A percentile compares a stretch with the other conserved stretches of the same genome.
These are phyloP conservation scores for Melanostoma scalare DNA, from an alignment of 2,888 invertebrate species.

Conservation along the genomic window DNA sequence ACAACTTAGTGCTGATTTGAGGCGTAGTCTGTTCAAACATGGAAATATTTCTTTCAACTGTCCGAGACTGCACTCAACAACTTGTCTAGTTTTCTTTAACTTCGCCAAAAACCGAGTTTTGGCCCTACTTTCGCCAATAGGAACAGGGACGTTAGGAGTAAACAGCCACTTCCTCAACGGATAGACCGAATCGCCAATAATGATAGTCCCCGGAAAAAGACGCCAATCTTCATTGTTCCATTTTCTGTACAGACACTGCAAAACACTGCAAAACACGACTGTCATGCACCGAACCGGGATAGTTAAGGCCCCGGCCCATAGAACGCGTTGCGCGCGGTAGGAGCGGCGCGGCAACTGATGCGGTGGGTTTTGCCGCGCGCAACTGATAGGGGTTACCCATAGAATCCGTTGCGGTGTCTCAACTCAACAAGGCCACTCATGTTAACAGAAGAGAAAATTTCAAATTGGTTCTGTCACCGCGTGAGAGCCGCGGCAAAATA, in stretches of 20 bases:
- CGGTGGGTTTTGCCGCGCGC: no score
- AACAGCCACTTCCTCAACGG: constrained; percentile 1
- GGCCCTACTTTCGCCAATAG: not conserved
- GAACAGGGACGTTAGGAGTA: constrained; percentile 1
- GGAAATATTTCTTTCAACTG: constrained; percentile 13
- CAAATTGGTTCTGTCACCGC: no score
- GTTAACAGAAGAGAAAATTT: no score
- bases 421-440: no score
- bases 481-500: no score
- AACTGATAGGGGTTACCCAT: no score
- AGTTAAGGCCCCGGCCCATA: no score
- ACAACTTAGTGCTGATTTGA: constrained; percentile 10
- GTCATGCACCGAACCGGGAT: constrained; percentile 12
- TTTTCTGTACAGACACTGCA: constrained; percentile 3
- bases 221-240: constrained; percentile 9
- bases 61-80: constrained; percentile 13
- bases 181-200: constrained; percentile 6
- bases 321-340: no score
- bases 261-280: constrained; percentile 5
- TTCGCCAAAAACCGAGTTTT: constrained; percentile 9
- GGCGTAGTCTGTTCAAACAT: not conserved
- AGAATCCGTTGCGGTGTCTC: no score
- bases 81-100: not conserved
- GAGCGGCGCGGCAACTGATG: no score
- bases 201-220: constrained; percentile 8